Conservation (phyloP, 2,888 invertebrate species). For the Erannis defoliaria region DNA sequence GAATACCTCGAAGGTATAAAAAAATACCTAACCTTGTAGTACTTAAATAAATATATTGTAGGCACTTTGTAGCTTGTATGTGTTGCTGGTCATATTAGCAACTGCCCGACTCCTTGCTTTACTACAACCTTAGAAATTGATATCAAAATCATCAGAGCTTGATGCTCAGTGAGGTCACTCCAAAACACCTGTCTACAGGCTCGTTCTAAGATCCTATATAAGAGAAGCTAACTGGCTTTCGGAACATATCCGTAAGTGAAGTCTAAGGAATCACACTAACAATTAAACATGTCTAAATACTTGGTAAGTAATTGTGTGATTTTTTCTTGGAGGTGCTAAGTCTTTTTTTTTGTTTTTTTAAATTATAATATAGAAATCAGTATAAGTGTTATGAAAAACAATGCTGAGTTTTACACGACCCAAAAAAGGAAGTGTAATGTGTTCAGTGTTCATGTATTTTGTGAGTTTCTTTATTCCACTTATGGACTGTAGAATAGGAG, state of each 20-base stretch:
- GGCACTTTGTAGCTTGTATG: not conserved
- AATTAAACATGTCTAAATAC: conserved; percentile 48
- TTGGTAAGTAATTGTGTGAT: conserved; percentile 49
- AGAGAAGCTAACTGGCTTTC: conserved; percentile 21
- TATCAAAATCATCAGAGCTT: conserved; percentile 31
- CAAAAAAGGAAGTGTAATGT: too few species aligned
- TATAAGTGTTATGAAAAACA: too few species aligned
- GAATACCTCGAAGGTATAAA: too few species aligned
- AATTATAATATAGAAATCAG: too few species aligned
- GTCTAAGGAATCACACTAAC: conserved; percentile 17
- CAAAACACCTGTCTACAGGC: conserved; percentile 26
- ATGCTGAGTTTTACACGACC: too few species aligned
- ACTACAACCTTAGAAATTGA: conserved; percentile 5
- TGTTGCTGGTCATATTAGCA: not conserved
- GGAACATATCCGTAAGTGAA: conserved; percentile 38
- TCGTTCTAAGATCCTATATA: conserved; percentile 37
- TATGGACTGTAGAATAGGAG: too few species aligned
- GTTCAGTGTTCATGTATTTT: too few species aligned
- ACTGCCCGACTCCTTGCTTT: not conserved
- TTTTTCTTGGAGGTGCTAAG: too few species aligned
- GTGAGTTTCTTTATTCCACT: too few species aligned
- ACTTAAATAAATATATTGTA: too few species aligned
- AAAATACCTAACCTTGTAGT: too few species aligned
- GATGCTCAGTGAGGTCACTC: conserved; percentile 42
- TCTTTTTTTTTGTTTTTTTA: too few species aligned